Evolutionary conservation across 2,113 vertebrate species (phyloP).

Genomic region (Ascaphus truei): DNA sequence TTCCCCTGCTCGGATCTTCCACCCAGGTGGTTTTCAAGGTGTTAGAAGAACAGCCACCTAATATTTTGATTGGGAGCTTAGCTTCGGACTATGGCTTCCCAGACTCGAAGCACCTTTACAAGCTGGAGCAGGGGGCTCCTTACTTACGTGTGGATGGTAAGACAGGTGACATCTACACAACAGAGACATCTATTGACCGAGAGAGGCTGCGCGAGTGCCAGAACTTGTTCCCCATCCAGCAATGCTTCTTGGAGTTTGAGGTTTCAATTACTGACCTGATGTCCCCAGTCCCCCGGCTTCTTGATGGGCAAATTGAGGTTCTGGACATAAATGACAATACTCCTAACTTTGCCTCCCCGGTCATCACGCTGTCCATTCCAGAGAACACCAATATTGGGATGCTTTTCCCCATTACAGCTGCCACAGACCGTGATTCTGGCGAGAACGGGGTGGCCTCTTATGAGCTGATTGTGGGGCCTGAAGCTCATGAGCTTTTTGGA

Average conservation of each 20-base stretch:
- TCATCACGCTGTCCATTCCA: slow-evolving; percentile 86
- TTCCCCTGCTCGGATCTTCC: slow-evolving; percentile 48
- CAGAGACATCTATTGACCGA: slow-evolving; percentile 86
- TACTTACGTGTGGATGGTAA: slow-evolving; percentile 92
- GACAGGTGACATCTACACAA: slow-evolving; percentile 94
- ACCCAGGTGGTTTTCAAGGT: slow-evolving; percentile 75
- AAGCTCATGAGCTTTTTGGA: slow-evolving; percentile 83
- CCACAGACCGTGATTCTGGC: slow-evolving; percentile 82
- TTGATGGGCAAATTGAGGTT: slow-evolving; percentile 92
- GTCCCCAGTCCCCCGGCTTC: slow-evolving; percentile 74
- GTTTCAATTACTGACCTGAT: slow-evolving; percentile 92
- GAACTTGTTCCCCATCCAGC: slow-evolving; percentile 73
- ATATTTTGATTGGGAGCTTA: slow-evolving; percentile 87
- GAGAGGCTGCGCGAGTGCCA: slow-evolving; percentile 87
- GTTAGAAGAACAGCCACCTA: slow-evolving; percentile 88
- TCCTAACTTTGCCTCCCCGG: slow-evolving; percentile 87
- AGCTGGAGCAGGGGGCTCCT: slow-evolving; percentile 86
- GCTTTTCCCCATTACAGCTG: slow-evolving; percentile 83
- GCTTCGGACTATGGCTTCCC: slow-evolving; percentile 86
- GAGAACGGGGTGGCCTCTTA: slow-evolving; percentile 87
- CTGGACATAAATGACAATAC: slow-evolving; percentile 96
- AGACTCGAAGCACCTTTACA: slow-evolving; percentile 88
- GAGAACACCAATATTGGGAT: slow-evolving; percentile 88
- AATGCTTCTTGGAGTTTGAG: slow-evolving; percentile 91
- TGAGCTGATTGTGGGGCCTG: slow-evolving; percentile 71